Evolutionary conservation across 1,140 invertebrate species (phyloP), one percentile per base, ranked within the genome.

Genomic region (Nasonia longicornis): DNA sequence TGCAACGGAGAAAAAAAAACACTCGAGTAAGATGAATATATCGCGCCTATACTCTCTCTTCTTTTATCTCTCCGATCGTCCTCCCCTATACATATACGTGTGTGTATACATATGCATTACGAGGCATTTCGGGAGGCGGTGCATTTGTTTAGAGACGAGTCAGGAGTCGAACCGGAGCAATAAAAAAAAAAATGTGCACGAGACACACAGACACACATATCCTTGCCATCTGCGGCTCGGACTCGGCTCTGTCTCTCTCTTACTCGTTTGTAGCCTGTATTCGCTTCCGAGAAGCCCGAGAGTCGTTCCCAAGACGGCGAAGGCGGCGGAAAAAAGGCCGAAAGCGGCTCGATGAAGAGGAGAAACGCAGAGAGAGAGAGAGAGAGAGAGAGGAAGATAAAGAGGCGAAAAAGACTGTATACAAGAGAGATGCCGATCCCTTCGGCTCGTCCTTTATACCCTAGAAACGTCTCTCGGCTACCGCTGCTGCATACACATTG

Each of bases 71-170:
- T 12, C 14, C 45, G 69, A 35, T 35, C 69, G 29, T 42, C 69
- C 35, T 16, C 35, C 14, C 26, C 20, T 7, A 52, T 63, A 35
- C 16, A n/a, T 64, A 48, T 26, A 77, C 80, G 26, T 1, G 26
- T 26, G 26, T 26, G 26, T 26, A 26, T 26, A 26, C 26, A 26
- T 26, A 78, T 82, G 80, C 84, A 81, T 83, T 78, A 79, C 77
- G 74, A 29, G 29, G 26, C 69, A 26, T 35, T 26, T n/a, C 29
- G 58, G 58, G 38, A 29, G 31, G 22, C 71, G 52, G 52, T 58
- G 71, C 38, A 48, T 73, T 73, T 73, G 71, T 73, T 73, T 48
- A 42, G 38, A 42, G 35, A 26, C 31, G 35, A 31, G n/a, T 12
- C 22, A 26, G 66, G 66, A 29, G 63, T 20, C n/a, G 22, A 52